Evolutionary conservation across 2,888 invertebrate genomes (phyloP), one percentile per base, ranked within the genome.

Genomic region (Macropis europaea): DNA sequence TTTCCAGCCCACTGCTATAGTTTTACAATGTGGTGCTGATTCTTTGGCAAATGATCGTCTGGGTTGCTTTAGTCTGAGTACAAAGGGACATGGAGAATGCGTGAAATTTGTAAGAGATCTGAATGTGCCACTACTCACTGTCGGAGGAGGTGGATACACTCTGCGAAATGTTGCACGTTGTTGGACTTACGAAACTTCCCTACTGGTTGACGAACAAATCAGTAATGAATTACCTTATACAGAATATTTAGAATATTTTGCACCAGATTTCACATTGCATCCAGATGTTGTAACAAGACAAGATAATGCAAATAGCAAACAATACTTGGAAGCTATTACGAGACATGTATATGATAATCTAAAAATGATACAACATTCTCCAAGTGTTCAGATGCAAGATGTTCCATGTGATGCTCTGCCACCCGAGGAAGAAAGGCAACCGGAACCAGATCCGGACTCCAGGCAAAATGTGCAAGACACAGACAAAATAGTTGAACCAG

Each of bases 111-210:
- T 99, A 0, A 96, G 97, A 89, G 96, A 95, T 70, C 91, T 98
- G 13, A 97, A 97, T 87, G 94, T 99, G 4, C 99, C 99, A 0
- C 94, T 98, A 4, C 91, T 98, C 40, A 97, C 98, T 0, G 94
- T 99, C 0, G 98, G 95, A 9, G 95, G 95, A 0, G 94, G 94
- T 5, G 93, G 95, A 1, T 99, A 99, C 89, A 99, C 99, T 0
- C 91, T 99, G 22, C 92, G 98, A 26, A 99, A 99, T 90, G 99
- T 99, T 0, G 99, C 99, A 0, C 93, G 99, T 3, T 99, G 99
- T 89, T 99, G 99, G 99, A 98, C 99, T 0, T 98, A 98, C 85
- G 99, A 99, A 91, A 99, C 99, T 0, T 97, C 99, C 0, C 91
- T 99, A 0, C 91, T 99, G 1, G 94, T 99, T 0, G 98, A 98